Percentiles rank a stretch among this genome's conserved stretches.
Evolutionary conservation across 2,113 vertebrate species (phyloP).

Genomic region (Cyphomyrus plagiostoma): DNA sequence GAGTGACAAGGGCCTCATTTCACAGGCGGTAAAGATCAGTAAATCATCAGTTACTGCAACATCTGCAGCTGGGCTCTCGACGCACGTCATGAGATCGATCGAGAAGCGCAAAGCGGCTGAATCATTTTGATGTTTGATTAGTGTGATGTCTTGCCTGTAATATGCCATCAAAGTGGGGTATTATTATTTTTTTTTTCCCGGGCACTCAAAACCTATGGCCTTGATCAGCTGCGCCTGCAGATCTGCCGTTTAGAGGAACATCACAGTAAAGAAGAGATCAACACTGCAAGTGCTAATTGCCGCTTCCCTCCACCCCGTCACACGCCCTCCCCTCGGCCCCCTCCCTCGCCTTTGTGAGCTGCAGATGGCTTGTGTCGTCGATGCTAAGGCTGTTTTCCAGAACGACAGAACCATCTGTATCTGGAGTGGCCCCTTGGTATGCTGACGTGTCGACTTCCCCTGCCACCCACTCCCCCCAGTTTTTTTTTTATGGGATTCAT

Average conservation of each 20-base stretch:
- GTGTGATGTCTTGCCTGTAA: not conserved
- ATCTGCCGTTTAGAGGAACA: not conserved
- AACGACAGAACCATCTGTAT: conserved; percentile 20
- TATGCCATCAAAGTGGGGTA: not conserved
- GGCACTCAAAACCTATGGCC: not conserved
- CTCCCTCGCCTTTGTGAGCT: not conserved
- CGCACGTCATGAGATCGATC: not conserved
- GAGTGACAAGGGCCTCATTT: not conserved
- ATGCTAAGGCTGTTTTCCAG: conserved; percentile 11
- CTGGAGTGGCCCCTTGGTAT: conserved; percentile 3
- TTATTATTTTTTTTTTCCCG: not conserved
- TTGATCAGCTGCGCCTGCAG: not conserved
- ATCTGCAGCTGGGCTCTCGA: not conserved
- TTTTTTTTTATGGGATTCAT: not conserved
- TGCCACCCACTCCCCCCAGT: not conserved
- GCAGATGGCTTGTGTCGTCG: conserved; percentile 23
- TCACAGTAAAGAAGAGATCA: conserved; percentile 15
- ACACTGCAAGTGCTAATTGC: not conserved
- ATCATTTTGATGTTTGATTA: not conserved
- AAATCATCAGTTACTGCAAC: not conserved
- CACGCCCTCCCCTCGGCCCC: not conserved
- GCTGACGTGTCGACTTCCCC: not conserved
- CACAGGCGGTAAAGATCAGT: not conserved
- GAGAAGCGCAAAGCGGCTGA: not conserved
- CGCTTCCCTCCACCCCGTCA: not conserved